phyloP scores from a whole-genome alignment of 2,888 invertebrate species.

The Cataglyphis albicans region DNA sequence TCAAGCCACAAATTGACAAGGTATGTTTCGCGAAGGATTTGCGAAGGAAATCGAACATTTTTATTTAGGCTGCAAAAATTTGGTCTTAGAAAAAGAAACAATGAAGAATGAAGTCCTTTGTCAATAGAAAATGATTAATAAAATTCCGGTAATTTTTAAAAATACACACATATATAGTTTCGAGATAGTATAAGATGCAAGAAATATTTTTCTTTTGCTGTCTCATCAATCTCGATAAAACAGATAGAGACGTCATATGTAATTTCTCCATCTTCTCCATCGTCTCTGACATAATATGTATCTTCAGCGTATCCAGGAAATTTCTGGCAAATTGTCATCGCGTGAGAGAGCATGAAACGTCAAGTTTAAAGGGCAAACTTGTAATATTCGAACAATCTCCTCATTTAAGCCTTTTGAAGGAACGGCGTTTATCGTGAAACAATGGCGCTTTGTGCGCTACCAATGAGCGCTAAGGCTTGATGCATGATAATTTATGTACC shows the following conservation, averaged over 20 bases:
- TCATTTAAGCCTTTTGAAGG: conserved; percentile 55
- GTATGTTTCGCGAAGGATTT: conserved; percentile 67
- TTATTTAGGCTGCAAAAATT: background rate
- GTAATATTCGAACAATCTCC: conserved; percentile 60
- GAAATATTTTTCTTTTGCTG: background rate
- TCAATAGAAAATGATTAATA: background rate
- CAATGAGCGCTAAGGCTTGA: conserved; percentile 65
- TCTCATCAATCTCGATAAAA: conserved; percentile 15
- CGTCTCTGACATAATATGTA: conserved; percentile 8
- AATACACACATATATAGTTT: background rate
- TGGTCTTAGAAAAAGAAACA: background rate
- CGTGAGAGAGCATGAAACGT: conserved; percentile 52
- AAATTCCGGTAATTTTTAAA: conserved; percentile 1
- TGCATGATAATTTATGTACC: conserved; percentile 76
- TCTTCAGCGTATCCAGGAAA: conserved; percentile 16
- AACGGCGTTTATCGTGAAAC: conserved; percentile 56
- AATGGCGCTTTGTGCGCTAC: conserved; percentile 56
- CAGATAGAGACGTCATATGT: background rate
- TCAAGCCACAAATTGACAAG: conserved; percentile 78
- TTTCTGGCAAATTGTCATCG: conserved; percentile 43
- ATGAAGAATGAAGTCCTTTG: background rate
- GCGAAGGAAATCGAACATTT: conserved; percentile 7
- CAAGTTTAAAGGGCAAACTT: conserved; percentile 60
- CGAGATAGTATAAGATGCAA: background rate
- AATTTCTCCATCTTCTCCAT: conserved; percentile 7